A percentile compares a stretch with the other conserved stretches of the same genome.
These are phyloP conservation scores for Saturnia japonica DNA, from an alignment of 2,888 invertebrate genomes.

Conservation along the genomic window DNA sequence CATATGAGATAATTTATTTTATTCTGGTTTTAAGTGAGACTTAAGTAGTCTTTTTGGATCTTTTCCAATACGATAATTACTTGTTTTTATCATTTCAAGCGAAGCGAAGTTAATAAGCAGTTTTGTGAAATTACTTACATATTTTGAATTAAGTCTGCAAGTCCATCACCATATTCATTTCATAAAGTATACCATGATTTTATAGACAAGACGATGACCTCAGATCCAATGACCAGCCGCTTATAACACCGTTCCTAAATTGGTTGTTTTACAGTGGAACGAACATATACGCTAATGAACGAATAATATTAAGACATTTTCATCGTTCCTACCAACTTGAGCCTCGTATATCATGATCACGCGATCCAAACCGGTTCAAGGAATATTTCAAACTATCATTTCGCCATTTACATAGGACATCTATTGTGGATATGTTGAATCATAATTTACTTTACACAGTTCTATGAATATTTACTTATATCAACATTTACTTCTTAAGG, in stretches of 20 bases:
- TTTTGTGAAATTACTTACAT: not conserved
- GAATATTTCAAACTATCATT: slow-evolving; percentile 12
- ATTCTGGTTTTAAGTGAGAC: too few species aligned
- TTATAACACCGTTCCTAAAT: slow-evolving; percentile 7
- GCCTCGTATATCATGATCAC: not conserved
- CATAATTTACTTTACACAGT: not conserved
- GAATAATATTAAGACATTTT: slow-evolving; percentile 16
- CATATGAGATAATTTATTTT: too few species aligned
- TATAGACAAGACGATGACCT: slow-evolving; percentile 8
- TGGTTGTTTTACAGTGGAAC: slow-evolving; percentile 11
- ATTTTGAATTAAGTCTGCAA: not conserved
- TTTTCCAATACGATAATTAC: not conserved
- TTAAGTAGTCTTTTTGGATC: too few species aligned
- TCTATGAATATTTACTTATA: not conserved
- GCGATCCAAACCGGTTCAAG: slow-evolving; percentile 12
- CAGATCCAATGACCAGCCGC: not conserved
- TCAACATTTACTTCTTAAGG: not conserved
- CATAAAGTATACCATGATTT: not conserved
- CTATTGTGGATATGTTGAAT: not conserved
- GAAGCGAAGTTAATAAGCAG: not conserved
- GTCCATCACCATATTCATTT: not conserved
- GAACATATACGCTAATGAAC: slow-evolving; percentile 18
- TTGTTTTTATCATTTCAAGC: not conserved
- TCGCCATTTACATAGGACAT: slow-evolving; percentile 13
- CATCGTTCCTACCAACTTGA: slow-evolving; percentile 6